Conservation (phyloP, 2,113 vertebrate genomes). For the Engraulis encrasicolus region DNA sequence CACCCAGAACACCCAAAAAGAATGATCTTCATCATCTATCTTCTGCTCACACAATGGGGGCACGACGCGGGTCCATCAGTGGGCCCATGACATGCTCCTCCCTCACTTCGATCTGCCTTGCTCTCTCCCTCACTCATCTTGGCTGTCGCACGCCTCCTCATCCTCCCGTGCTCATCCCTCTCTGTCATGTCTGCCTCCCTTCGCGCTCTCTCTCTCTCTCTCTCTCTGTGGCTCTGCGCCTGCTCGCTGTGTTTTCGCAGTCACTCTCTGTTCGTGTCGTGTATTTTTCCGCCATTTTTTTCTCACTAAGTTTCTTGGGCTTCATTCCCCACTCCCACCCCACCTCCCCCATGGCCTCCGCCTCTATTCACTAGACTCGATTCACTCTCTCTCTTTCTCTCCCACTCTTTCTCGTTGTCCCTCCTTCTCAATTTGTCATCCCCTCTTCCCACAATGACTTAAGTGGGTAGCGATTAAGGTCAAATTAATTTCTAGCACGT, state of each 20-base stretch:
- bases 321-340: not conserved
- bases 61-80: slow-evolving; percentile 10
- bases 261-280: not conserved
- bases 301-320: not conserved
- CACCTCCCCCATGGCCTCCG: too few relatives aligned
- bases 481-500: not conserved
- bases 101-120: not conserved
- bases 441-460: not conserved
- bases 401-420: not conserved
- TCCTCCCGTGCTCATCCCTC: not conserved
- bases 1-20: slow-evolving; percentile 32
- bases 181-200: not conserved
- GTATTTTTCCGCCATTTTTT: not conserved
- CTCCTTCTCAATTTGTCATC: not conserved
- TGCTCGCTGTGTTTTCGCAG: not conserved
- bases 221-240: not conserved
- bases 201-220: too few relatives aligned
- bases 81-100: not conserved
- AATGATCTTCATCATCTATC: slow-evolving; percentile 29
- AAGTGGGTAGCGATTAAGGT: slow-evolving; percentile 14
- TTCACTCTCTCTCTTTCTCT: not conserved
- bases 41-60: slow-evolving; percentile 16
- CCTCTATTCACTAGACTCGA: not conserved
- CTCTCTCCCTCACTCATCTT: not conserved
- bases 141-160: not conserved